Base-by-base conservation (phyloP, 2,113 vertebrate species). In the Callospermophilus lateralis region DNA sequence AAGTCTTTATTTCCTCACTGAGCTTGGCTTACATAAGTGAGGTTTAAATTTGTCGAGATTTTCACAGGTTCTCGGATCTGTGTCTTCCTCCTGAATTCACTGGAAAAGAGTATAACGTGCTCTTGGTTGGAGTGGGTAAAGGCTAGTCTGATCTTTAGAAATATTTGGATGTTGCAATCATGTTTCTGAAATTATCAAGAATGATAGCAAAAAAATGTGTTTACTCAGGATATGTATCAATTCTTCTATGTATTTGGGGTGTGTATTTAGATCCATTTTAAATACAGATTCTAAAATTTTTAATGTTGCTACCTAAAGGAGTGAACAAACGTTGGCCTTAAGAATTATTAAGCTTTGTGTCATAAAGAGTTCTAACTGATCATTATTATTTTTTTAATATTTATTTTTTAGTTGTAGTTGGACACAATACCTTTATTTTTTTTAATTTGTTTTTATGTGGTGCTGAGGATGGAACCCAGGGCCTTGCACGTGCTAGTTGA, bases 41-140 rank as follows among this genome's bases (percentile, higher is more conserved):
- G 76, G 58, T 92, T 96, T 96, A 95, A 72, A 95, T 96, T 89
- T 76, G 68, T 93, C 3, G 0, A 86, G 70, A 95, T 65, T 96
- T 92, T 97, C 86, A 63, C 67, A 95, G 74, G 89, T 84, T 77
- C 74, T 96, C 17, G 19, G 48, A 74, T 95, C 89, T 89, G 34
- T 79, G 73, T 89, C 55, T 92, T 92, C 28, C 45, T 93, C 77
- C 94, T 74, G n/a, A 0, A 28, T 32, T 84, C 53, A 16, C 13
- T 72, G 74, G 85, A 83, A 83, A 96, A 89, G 55, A 55, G 11
- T 24, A 28, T 58, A 39, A 67, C 37, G 3, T 91, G 48, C 20
- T 89, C 58, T 93, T 84, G 58, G 86, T 45, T 93, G 83, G n/a
- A n/a, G 45, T 39, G 51, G 63, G 73, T 70, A 26, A 77, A 73